Evolutionary conservation across 2,797 vertebrate genomes (phyloP), one percentile per base, ranked within the genome.

Genomic region (Xenops minutus): DNA sequence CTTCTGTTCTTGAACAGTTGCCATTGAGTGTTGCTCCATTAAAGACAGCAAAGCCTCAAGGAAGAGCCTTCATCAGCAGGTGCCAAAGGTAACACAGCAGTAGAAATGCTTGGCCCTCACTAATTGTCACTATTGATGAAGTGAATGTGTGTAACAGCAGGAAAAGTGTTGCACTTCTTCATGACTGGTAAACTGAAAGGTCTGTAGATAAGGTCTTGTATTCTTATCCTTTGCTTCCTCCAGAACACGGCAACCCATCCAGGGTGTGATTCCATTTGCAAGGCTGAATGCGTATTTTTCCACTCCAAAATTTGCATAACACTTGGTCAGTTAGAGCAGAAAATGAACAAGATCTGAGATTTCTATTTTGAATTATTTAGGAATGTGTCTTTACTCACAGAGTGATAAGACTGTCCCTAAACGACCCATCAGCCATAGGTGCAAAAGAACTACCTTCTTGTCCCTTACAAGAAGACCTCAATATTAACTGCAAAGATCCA

Each of bases 281-380:
- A 93, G 52, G 80, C 41, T 59, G 36, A 81, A 6, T 39, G 32
- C 1, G 1, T 66, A 19, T 76, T 87, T 93, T 94, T 89, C 62
- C 55, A 24, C 44, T 85, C 34, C 44, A 46, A 62, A 82, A 80
- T 96, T 74, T 91, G 54, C 86, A 48, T 85, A 79, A 17, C 41
- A 15, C 10, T 79, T 76, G 74, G 36, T 87, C 84, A 83, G n/a
- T 68, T 79, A 48, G 59, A 64, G 62, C 61, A 93, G 55, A 94
- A 84, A 84, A 79, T 41, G 62, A 76, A 36, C 39, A 64, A 9
- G 64, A 46, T 44, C 74, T 87, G 81, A 89, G 63, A 61, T 85
- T 75, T 79, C 73, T 26, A 17, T 36, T 89, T 59, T 87, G 44
- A 91, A 74, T 96, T 92, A 87, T 91, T 93, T 75, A 93, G 44